These are phyloP conservation scores for Mallotus villosus DNA, from an alignment of 2,797 vertebrate species.

Conservation along the genomic window DNA sequence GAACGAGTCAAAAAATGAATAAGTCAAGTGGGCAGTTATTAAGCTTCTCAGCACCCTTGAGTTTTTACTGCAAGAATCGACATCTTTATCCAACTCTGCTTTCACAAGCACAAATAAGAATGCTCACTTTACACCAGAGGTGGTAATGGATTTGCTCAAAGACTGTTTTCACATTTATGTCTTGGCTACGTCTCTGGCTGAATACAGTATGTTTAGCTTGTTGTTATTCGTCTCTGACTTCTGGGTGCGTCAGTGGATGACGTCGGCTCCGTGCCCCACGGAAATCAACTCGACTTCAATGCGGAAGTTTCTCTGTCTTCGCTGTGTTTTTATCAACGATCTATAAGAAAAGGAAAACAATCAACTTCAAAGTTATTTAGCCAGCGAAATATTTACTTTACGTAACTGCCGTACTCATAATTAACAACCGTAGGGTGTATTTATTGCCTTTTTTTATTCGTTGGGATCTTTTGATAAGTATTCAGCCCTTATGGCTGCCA, in stretches of 20 bases:
- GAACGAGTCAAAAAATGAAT: too few relatives aligned
- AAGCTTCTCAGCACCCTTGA: background rate
- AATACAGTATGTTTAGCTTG: background rate
- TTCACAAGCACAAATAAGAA: background rate
- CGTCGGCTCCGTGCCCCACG: conserved; percentile 26
- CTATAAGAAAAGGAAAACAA: conserved; percentile 60
- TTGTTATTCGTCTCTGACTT: background rate
- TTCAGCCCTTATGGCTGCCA: conserved; percentile 78
- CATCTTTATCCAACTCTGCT: background rate
- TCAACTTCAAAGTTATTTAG: conserved; percentile 1
- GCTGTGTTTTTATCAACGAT: conserved; percentile 48
- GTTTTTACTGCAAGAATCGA: background rate
- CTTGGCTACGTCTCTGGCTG: too few relatives aligned
- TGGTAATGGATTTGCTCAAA: too few relatives aligned
- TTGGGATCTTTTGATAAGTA: conserved; percentile 36
- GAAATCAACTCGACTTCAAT: conserved; percentile 63
- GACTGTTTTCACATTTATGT: too few relatives aligned
- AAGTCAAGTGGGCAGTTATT: too few relatives aligned
- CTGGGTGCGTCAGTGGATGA: conserved; percentile 23
- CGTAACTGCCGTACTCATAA: background rate
- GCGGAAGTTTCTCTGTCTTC: conserved; percentile 72
- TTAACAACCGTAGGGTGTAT: conserved; percentile 3
- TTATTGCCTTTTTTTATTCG: conserved; percentile 26
- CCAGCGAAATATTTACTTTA: background rate
- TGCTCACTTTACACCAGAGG: too few relatives aligned